Base-by-base conservation (phyloP, 2,113 vertebrate genomes). In the Tupaia chinensis region DNA sequence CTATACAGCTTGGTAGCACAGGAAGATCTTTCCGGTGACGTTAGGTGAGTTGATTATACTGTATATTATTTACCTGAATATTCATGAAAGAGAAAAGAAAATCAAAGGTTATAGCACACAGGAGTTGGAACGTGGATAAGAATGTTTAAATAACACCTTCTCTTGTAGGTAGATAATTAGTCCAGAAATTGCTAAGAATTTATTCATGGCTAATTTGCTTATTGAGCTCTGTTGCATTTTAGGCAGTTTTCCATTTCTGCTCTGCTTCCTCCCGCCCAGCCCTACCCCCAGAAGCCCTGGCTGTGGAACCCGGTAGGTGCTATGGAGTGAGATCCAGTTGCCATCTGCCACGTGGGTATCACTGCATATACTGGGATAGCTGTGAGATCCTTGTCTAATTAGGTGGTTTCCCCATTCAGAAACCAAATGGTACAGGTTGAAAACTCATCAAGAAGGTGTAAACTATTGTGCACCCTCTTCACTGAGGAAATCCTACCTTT, bases 81-180 rank as follows among this genome's bases (percentile, higher is more conserved):
- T 85, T 96, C 94, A n/a, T 81, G 29, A 93, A 80, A 87, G 76
- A 94, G 68, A 76, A 90, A 92, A 56, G 44, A 87, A 76, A 93
- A 95, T 34, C 60, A 86, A 3, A 78, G 25, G 72, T 76, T 96
- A 76, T 94, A 95, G 93, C 91, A 96, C 89, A 87, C 44, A 95
- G 73, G 27, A 90, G 68, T 15, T 79, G 53, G 63, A 95, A 87
- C 77, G 29, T 91, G 34, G 76, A 84, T 68, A 91, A 93, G 87
- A 93, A 86, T 58, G 29, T 69, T 54, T 96, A 97, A 94, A 76
- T 89, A 89, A 53, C 44, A n/a, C 1, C 32, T 34, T 34, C 29
- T 17, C 16, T 90, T 94, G 22, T 34, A 93, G 27, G 53, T 82
- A 93, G 93, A 79, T 70, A 79, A 88, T 79, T 93, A 95, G 86